phyloP scores from a whole-genome alignment of 1,140 invertebrate genomes.

The Penaeus vannamei region DNA sequence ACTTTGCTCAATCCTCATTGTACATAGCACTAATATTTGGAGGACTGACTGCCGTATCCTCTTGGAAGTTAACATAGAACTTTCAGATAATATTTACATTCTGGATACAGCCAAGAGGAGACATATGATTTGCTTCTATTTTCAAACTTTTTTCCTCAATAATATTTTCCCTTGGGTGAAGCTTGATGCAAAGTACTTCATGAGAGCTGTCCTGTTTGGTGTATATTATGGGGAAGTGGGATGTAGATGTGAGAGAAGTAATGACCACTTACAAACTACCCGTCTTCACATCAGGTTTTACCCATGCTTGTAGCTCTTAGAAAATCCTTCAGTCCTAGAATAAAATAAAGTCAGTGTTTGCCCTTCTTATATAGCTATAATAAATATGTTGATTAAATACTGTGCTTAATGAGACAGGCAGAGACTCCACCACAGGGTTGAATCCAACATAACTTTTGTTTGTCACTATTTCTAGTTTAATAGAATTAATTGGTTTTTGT shows the following conservation, averaged over 20 bases:
- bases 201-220: constrained; percentile 35
- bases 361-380: constrained; percentile 64
- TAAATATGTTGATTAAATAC: constrained; percentile 63
- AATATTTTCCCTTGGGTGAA: constrained; percentile 59
- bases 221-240: constrained; percentile 43
- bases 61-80: constrained; percentile 41
- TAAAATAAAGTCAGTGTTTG: constrained; percentile 62
- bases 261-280: constrained; percentile 49
- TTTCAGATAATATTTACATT: constrained; percentile 16
- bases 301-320: constrained; percentile 64
- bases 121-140: constrained; percentile 57
- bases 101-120: constrained; percentile 55
- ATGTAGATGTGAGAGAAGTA: constrained; percentile 50
- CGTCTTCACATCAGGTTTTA: constrained; percentile 62
- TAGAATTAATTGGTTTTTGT: constrained; percentile 42
- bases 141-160: constrained; percentile 41
- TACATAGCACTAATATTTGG: constrained; percentile 56
- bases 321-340: constrained; percentile 61
- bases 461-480: constrained; percentile 12
- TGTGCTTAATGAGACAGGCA: constrained; percentile 59
- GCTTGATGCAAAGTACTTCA: constrained; percentile 56
- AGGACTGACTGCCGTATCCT: constrained; percentile 56
- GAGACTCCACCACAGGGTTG: constrained; percentile 53
- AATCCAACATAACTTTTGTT: constrained; percentile 12
- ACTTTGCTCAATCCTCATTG: constrained; percentile 63